A percentile compares a stretch with the other conserved stretches of the same genome.
These are phyloP conservation scores for Paraplagusia blochii DNA, from an alignment of 2,113 vertebrate genomes.

Conservation along the genomic window DNA sequence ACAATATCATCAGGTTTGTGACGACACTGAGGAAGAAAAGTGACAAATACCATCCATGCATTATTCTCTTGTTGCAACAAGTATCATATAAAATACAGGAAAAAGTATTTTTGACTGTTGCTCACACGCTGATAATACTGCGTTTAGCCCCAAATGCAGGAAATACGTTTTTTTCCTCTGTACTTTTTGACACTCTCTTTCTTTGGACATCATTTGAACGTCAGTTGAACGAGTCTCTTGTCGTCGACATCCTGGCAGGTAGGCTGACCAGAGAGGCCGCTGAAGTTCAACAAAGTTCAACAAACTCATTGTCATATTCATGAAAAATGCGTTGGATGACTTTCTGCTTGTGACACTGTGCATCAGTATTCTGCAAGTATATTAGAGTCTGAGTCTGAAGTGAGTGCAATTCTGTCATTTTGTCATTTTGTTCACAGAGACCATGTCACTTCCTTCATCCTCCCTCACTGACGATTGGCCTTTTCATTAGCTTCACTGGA, in stretches of 20 bases:
- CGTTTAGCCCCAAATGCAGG: no score
- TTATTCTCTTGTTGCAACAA: no score
- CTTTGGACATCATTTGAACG: neutral
- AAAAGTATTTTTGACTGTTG: no score
- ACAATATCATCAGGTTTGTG: no score
- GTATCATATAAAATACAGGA: no score
- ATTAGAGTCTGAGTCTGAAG: no score
- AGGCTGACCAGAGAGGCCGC: neutral
- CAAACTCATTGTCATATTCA: neutral
- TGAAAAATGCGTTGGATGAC: neutral
- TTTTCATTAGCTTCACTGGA: neutral
- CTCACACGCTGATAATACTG: no score
- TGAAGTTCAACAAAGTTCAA: constrained; percentile 1
- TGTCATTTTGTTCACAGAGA: neutral
- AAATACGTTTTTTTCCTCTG: no score
- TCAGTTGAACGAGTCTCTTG: neutral
- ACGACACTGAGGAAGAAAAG: no score
- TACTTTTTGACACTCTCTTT: no score
- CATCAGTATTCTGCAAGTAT: neutral
- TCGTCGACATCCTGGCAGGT: neutral
- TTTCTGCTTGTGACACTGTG: neutral
- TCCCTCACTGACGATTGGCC: neutral
- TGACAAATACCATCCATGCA: no score
- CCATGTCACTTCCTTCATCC: neutral
- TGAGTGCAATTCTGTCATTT: neutral